Evolutionary conservation across 1,140 invertebrate species (phyloP).

Genomic region (Akabosia matsudoensis): DNA sequence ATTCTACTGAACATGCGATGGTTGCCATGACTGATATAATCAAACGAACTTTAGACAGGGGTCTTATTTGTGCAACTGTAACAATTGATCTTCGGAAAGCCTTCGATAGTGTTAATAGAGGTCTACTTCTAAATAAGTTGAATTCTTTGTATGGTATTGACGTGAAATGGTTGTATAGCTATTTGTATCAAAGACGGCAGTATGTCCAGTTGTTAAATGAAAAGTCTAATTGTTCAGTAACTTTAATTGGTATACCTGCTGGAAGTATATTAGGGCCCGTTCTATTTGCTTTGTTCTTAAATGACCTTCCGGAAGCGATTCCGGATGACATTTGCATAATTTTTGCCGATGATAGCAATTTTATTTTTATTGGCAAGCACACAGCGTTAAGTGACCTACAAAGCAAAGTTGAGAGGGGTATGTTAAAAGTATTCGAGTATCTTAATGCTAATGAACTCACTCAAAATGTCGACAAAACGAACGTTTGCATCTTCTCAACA

Average conservation of each 20-base stretch:
- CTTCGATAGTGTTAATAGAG: background rate
- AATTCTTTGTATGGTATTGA: background rate
- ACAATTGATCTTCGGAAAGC: background rate
- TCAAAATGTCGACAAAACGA: background rate
- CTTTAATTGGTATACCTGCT: constrained; percentile 12
- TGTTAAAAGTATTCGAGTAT: background rate
- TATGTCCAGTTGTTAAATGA: background rate
- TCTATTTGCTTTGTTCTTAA: background rate
- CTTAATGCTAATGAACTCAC: background rate
- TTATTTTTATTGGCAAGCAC: background rate
- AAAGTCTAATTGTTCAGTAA: background rate
- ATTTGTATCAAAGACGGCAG: background rate
- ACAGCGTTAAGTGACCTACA: background rate
- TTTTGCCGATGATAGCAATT: constrained; percentile 6
- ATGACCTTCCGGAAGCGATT: background rate
- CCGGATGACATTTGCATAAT: background rate
- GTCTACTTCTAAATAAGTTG: background rate
- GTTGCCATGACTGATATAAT: constrained; percentile 5
- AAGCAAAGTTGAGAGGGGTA: background rate
- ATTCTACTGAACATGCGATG: background rate
- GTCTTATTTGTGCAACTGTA: background rate
- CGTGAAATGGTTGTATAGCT: background rate
- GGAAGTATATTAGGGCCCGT: background rate
- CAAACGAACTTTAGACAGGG: background rate
- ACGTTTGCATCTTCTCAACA: background rate